Evolutionary conservation across 1,140 invertebrate species (phyloP).

Genomic region (Idris sp.): DNA sequence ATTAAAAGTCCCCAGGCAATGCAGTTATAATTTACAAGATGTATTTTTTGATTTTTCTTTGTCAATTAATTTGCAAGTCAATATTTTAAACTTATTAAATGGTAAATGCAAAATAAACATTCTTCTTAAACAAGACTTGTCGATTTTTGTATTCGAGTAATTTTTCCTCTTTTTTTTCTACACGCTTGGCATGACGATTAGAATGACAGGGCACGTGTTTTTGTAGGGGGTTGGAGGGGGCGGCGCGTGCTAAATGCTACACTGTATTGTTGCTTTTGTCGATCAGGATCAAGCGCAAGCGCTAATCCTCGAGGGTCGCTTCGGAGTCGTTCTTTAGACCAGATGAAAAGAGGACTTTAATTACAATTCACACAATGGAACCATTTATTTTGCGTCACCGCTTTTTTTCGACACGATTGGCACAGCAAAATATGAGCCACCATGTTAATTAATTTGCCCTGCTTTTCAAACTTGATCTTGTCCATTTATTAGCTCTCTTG

Average conservation of each 20-base stretch:
- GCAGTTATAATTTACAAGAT: no score
- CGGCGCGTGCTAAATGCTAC: slow-evolving; percentile 41
- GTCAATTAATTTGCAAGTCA: no score
- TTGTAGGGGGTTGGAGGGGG: slow-evolving; percentile 19
- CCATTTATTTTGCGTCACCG: slow-evolving; percentile 36
- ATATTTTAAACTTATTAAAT: no score
- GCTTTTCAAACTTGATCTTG: slow-evolving; percentile 9
- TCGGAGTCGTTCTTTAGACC: slow-evolving; percentile 27
- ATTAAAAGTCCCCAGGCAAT: no score
- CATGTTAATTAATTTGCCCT: slow-evolving; percentile 32
- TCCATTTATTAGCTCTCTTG: no score
- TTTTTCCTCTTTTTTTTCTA: slow-evolving; percentile 10
- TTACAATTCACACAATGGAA: slow-evolving; percentile 46
- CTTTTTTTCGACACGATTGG: slow-evolving; percentile 31
- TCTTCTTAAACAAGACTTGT: no score
- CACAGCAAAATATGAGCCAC: slow-evolving; percentile 22
- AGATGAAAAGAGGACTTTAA: slow-evolving; percentile 45
- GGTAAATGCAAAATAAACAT: no score
- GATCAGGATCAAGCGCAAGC: slow-evolving; percentile 36
- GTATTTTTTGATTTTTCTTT: no score
- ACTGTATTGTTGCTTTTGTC: slow-evolving; percentile 48
- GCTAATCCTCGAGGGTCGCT: slow-evolving; percentile 45
- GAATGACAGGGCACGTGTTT: slow-evolving; percentile 32
- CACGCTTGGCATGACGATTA: slow-evolving; percentile 3
- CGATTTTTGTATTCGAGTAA: neutral